These are phyloP conservation scores for Cynocephalus volans DNA, from an alignment of 2,113 vertebrate genomes.

Conservation along the genomic window DNA sequence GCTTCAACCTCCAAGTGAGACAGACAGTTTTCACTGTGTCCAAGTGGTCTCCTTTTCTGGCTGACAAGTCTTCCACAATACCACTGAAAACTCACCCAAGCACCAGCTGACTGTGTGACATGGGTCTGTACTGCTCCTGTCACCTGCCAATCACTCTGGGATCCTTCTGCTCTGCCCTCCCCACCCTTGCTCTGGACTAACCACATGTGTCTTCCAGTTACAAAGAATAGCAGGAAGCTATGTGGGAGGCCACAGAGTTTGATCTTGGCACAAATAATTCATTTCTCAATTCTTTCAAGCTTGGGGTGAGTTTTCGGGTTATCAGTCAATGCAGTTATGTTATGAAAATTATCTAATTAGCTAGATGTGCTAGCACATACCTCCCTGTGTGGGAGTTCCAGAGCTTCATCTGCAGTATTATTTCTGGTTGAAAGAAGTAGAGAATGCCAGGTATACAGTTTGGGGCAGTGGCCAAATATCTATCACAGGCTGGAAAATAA, in stretches of 20 bases:
- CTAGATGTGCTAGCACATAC: background rate
- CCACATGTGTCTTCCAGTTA: fast-evolving
- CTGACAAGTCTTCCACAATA: background rate
- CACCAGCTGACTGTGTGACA: background rate
- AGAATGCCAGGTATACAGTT: slow-evolving; percentile 1
- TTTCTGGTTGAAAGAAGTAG: background rate
- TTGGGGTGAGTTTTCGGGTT: slow-evolving; percentile 53
- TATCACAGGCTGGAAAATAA: slow-evolving; percentile 44
- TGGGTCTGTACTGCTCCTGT: background rate
- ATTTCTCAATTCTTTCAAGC: slow-evolving; percentile 65
- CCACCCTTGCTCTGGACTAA: background rate
- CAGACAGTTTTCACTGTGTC: background rate
- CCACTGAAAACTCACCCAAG: background rate
- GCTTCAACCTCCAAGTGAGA: background rate
- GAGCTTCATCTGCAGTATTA: background rate
- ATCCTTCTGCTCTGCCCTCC: background rate
- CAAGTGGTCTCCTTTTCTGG: background rate
- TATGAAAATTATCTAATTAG: slow-evolving; percentile 77
- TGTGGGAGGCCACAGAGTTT: slow-evolving; percentile 35
- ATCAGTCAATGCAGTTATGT: slow-evolving; percentile 70
- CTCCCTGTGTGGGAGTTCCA: background rate
- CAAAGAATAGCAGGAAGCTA: slow-evolving; percentile 17
- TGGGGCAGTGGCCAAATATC: slow-evolving; percentile 35
- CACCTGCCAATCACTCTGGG: background rate
- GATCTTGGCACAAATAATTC: slow-evolving; percentile 15